A percentile compares a stretch with the other conserved stretches of the same genome.
phyloP scores from a whole-genome alignment of 2,888 invertebrate genomes.

The Dolichomitus sp. region DNA sequence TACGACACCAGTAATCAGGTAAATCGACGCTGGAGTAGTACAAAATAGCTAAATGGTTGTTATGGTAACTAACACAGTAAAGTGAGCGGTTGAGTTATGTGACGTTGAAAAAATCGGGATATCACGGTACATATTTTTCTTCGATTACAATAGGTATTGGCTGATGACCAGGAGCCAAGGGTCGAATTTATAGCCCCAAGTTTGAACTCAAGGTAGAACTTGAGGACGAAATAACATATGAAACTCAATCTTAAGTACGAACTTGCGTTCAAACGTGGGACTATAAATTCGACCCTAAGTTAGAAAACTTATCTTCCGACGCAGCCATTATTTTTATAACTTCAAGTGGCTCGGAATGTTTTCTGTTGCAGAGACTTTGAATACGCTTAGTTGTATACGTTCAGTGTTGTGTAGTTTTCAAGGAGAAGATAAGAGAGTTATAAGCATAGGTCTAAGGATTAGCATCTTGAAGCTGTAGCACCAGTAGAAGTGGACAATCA shows the following conservation, averaged over 20 bases:
- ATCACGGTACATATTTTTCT: neutral
- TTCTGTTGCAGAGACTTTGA: neutral
- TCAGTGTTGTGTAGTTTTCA: neutral
- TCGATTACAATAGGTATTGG: neutral
- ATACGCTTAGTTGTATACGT: neutral
- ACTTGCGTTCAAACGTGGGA: too few relatives aligned
- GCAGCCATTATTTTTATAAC: neutral
- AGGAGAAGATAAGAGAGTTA: neutral
- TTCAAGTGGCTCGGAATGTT: neutral
- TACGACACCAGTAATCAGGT: too few relatives aligned
- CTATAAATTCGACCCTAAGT: too few relatives aligned
- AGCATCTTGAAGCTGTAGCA: neutral
- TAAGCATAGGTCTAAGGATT: neutral
- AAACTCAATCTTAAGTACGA: too few relatives aligned
- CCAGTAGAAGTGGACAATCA: constrained; percentile 1
- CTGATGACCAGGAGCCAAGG: neutral
- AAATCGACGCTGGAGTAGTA: too few relatives aligned
- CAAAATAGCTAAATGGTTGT: too few relatives aligned
- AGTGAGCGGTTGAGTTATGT: too few relatives aligned
- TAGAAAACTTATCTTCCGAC: too few relatives aligned
- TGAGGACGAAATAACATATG: too few relatives aligned
- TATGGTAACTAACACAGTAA: too few relatives aligned
- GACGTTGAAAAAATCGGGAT: neutral
- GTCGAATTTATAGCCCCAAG: too few relatives aligned
- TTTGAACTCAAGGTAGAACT: too few relatives aligned